Percentiles rank a stretch among this genome's conserved stretches.
Evolutionary conservation across 2,888 invertebrate genomes (phyloP).

Genomic region (Eupithecia dodoneata): DNA sequence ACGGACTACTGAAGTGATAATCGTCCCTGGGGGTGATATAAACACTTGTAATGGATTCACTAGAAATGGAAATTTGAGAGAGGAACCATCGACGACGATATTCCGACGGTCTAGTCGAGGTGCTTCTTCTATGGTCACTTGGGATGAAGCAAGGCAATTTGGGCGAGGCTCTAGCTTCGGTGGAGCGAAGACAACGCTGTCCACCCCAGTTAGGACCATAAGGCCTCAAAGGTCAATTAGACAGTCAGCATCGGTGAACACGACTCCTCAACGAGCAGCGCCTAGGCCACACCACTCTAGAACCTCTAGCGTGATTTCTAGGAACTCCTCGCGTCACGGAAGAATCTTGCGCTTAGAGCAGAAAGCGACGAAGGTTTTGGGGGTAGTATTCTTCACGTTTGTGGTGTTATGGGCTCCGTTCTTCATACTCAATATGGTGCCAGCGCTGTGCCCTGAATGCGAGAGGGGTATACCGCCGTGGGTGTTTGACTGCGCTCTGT

Average conservation of each 20-base stretch:
- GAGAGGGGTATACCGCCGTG: conserved; percentile 89
- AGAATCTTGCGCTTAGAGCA: conserved; percentile 94
- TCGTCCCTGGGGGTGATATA: conserved; percentile 82
- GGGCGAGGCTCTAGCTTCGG: conserved; percentile 89
- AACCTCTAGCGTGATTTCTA: conserved; percentile 91
- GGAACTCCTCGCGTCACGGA: conserved; percentile 92
- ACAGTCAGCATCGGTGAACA: conserved; percentile 62
- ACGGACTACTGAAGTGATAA: conserved; percentile 79
- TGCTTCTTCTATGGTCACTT: conserved; percentile 91
- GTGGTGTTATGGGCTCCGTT: conserved; percentile 98
- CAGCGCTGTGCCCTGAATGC: conserved; percentile 92
- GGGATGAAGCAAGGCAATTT: conserved; percentile 87
- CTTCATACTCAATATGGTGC: conserved; percentile 94
- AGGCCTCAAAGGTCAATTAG: conserved; percentile 70
- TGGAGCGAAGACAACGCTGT: conserved; percentile 85
- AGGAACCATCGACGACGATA: conserved; percentile 76
- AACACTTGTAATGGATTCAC: conserved; percentile 74
- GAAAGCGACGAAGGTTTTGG: conserved; percentile 97
- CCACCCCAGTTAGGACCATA: conserved; percentile 78
- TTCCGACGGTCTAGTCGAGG: conserved; percentile 83
- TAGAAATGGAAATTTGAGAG: conserved; percentile 67
- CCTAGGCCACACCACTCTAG: conserved; percentile 90
- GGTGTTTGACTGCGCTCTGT: conserved; percentile 94
- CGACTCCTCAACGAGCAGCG: conserved; percentile 76
- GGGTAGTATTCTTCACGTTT: conserved; percentile 97